These are phyloP conservation scores for Propithecus perrieri DNA, from an alignment of 2,797 vertebrate genomes.

Conservation along the genomic window DNA sequence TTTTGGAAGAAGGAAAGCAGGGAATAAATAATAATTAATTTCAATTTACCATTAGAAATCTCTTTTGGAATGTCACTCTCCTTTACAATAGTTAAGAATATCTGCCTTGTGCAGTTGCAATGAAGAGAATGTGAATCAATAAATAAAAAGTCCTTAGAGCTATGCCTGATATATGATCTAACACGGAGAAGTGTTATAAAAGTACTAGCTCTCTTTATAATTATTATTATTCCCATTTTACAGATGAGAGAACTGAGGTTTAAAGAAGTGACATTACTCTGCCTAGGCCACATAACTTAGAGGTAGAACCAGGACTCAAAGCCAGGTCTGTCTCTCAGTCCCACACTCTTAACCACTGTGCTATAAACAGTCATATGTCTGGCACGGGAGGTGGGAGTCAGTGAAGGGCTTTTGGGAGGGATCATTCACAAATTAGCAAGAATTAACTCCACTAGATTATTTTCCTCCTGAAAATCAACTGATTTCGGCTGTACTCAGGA, in stretches of 20 bases:
- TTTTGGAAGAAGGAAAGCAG: not conserved
- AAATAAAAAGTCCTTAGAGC: not conserved
- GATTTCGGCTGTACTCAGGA: not conserved
- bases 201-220: not conserved
- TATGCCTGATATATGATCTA: not conserved
- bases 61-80: not conserved
- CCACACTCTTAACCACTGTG: not conserved
- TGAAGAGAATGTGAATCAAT: not conserved
- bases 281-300: not conserved
- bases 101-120: not conserved
- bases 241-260: not conserved
- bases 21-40: not conserved
- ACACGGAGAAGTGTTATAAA: not conserved
- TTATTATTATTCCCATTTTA: not conserved
- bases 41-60: not conserved
- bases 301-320: not conserved
- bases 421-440: slow-evolving; percentile 13
- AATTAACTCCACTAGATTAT: not conserved
- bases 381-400: accelerated
- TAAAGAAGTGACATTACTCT: not conserved
- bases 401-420: not conserved
- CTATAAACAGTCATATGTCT: not conserved
- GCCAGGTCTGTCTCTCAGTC: not conserved
- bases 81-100: not conserved
- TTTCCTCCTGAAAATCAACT: not conserved